Conservation (phyloP, 2,113 vertebrate genomes). For the Etheostoma cragini region DNA sequence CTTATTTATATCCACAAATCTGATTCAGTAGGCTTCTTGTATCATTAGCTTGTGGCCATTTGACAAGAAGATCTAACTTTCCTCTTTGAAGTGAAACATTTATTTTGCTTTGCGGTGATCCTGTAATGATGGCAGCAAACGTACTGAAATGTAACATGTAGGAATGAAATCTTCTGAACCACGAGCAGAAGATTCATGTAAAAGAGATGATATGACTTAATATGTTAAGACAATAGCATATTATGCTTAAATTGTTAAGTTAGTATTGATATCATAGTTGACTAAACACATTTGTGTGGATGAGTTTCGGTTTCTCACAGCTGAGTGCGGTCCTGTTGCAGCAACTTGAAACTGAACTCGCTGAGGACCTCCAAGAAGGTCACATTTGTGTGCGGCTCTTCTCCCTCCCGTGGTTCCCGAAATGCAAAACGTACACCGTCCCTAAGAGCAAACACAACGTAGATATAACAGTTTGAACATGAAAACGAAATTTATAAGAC, state of each 20-base stretch:
- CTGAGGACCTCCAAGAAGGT: slow-evolving; percentile 89
- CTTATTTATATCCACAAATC: neutral
- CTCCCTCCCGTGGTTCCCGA: slow-evolving; percentile 58
- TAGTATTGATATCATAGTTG: neutral
- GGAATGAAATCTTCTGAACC: neutral
- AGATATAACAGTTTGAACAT: neutral
- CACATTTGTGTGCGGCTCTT: slow-evolving; percentile 79
- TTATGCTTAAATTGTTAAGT: neutral
- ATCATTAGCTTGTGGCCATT: neutral
- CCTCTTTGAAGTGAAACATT: neutral
- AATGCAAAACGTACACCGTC: slow-evolving; percentile 89
- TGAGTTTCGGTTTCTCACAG: slow-evolving; percentile 83
- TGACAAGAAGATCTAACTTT: neutral
- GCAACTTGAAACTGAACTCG: slow-evolving; percentile 90
- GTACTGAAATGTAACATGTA: neutral
- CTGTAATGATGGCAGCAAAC: neutral
- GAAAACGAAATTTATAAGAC: neutral
- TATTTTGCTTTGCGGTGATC: neutral
- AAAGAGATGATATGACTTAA: too few relatives aligned
- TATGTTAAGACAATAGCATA: neutral
- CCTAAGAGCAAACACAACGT: slow-evolving; percentile 72
- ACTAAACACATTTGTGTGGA: neutral
- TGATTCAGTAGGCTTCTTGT: neutral
- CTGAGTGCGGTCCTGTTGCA: slow-evolving; percentile 82
- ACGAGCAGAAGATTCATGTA: neutral